phyloP scores from a whole-genome alignment of 2,888 invertebrate genomes.

The Pelosia muscerda region DNA sequence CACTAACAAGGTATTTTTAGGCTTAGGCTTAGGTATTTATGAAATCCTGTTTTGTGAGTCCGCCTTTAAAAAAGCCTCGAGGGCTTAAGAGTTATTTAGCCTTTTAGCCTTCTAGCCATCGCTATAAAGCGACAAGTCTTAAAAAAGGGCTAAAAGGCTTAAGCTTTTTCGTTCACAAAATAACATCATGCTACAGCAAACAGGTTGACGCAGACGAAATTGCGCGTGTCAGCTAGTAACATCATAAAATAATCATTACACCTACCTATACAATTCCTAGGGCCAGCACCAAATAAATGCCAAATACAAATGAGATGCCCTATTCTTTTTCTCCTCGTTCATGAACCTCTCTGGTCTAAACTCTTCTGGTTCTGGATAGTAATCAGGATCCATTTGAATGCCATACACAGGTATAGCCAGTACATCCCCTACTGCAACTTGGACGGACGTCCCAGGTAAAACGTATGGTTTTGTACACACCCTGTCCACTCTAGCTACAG shows the following conservation, averaged over 20 bases:
- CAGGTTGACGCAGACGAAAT: too few species aligned
- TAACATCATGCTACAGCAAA: background rate
- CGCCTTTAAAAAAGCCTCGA: too few species aligned
- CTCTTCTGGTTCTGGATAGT: slow-evolving; percentile 84
- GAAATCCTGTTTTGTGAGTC: too few species aligned
- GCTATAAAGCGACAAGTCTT: too few species aligned
- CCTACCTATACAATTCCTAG: slow-evolving; percentile 84
- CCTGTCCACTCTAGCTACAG: slow-evolving; percentile 83
- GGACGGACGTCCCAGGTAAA: slow-evolving; percentile 78
- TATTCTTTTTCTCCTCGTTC: slow-evolving; percentile 81
- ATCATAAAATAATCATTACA: background rate
- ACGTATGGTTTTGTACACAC: slow-evolving; percentile 85
- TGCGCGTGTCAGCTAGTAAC: too few species aligned
- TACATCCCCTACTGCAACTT: slow-evolving; percentile 77
- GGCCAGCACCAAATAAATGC: slow-evolving; percentile 86
- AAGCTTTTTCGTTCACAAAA: too few species aligned
- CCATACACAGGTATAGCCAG: slow-evolving; percentile 81
- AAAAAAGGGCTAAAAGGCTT: too few species aligned
- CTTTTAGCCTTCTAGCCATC: too few species aligned
- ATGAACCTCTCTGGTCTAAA: slow-evolving; percentile 86
- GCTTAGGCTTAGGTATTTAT: too few species aligned
- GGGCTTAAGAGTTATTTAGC: too few species aligned
- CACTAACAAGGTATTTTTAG: too few species aligned
- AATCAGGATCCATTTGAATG: slow-evolving; percentile 85
- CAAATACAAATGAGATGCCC: slow-evolving; percentile 81